Percentiles rank a stretch among this genome's conserved stretches.
These are phyloP conservation scores for Tapirus indicus DNA, from an alignment of 2,797 vertebrate genomes.

Conservation along the genomic window DNA sequence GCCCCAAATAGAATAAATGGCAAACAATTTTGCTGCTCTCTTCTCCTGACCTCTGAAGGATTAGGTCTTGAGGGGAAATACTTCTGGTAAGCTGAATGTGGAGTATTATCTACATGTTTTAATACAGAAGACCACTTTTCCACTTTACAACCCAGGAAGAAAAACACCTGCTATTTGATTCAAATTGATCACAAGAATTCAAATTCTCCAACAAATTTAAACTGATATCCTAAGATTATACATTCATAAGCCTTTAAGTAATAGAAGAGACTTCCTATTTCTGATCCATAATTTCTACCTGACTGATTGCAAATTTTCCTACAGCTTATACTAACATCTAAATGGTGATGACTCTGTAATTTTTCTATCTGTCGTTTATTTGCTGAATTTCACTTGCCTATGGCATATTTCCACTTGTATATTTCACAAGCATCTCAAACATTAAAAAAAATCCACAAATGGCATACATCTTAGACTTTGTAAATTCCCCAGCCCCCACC, in stretches of 20 bases:
- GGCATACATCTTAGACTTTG: background rate
- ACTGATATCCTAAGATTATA: background rate
- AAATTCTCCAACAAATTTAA: conserved; percentile 19
- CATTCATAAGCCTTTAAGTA: background rate
- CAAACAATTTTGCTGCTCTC: background rate
- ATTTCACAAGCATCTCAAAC: background rate
- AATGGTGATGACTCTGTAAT: background rate
- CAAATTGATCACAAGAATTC: background rate
- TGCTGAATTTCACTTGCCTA: background rate
- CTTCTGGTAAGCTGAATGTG: background rate
- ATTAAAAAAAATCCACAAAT: background rate
- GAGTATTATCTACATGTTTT: background rate
- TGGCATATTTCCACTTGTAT: background rate
- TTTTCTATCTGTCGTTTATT: conserved; percentile 19
- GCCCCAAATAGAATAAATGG: background rate
- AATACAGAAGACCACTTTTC: background rate
- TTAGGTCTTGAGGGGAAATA: background rate
- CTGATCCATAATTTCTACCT: background rate
- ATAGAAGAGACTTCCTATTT: background rate
- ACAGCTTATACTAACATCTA: background rate
- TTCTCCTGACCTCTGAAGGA: background rate
- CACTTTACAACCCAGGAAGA: background rate
- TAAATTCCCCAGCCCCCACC: background rate
- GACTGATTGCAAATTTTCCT: background rate
- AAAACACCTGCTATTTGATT: background rate